Evolutionary conservation across 1,140 invertebrate species (phyloP).

Genomic region (Drosophila insularis): DNA sequence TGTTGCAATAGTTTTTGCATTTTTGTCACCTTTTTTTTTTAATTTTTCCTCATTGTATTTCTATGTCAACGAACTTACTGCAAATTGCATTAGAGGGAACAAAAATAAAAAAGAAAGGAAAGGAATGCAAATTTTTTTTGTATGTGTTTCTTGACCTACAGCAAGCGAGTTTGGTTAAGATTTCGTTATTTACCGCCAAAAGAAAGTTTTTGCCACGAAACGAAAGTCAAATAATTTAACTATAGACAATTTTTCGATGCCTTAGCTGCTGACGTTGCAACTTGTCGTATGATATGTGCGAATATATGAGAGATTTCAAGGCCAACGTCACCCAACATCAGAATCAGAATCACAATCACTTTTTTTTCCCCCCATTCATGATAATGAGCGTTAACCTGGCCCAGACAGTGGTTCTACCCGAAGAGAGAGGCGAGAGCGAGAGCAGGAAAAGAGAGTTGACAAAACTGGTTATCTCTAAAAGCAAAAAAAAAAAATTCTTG

Average conservation of each 20-base stretch:
- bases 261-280: not conserved
- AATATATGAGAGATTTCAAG: slow-evolving; percentile 30
- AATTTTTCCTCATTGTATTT: not conserved
- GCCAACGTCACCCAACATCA: slow-evolving; percentile 25
- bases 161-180: not conserved
- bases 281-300: not conserved
- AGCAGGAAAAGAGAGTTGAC: slow-evolving; percentile 1
- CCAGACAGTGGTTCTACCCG: slow-evolving; percentile 8
- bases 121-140: not conserved
- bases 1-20: not conserved
- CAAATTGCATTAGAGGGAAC: not conserved
- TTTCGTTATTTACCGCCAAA: not conserved
- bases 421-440: not conserved
- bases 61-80: slow-evolving; percentile 1
- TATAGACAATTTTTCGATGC: not conserved
- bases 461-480: slow-evolving; percentile 7
- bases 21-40: not conserved
- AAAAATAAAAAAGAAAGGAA: not conserved
- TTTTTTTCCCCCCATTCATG: slow-evolving; percentile 64
- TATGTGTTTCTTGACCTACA: slow-evolving; percentile 4
- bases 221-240: not conserved
- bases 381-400: slow-evolving; percentile 38
- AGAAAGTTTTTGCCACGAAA: slow-evolving; percentile 1
- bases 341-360: slow-evolving; percentile 42
- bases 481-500: slow-evolving; percentile 3